These are phyloP conservation scores for Cenopis cana DNA, from an alignment of 2,888 invertebrate genomes.

Conservation along the genomic window DNA sequence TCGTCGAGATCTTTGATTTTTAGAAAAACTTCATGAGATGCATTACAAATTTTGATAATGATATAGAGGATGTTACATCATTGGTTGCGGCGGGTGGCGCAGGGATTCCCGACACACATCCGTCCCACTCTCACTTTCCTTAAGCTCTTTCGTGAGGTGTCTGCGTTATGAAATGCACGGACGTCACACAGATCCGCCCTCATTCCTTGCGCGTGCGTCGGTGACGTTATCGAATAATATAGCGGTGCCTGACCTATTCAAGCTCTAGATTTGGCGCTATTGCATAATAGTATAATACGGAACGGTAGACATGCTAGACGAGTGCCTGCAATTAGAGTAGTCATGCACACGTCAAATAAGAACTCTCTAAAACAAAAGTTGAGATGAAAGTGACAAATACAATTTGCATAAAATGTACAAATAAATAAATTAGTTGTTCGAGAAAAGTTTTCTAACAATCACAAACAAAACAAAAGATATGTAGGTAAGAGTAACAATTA, in stretches of 20 bases:
- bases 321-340: background rate
- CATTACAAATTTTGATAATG: constrained; percentile 15
- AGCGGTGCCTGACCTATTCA: constrained; percentile 60
- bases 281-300: constrained; percentile 62
- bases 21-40: background rate
- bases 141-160: constrained; percentile 49
- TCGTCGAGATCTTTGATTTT: constrained; percentile 4
- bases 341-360: constrained; percentile 9
- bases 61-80: constrained; percentile 36
- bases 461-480: background rate
- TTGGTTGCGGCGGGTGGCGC: constrained; percentile 44
- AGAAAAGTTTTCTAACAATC: background rate
- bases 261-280: constrained; percentile 62
- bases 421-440: background rate
- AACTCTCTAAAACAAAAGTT: constrained; percentile 28
- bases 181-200: constrained; percentile 60
- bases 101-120: constrained; percentile 58
- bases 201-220: constrained; percentile 63
- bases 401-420: constrained; percentile 23
- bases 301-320: constrained; percentile 51
- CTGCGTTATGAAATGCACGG: constrained; percentile 68
- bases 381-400: constrained; percentile 25
- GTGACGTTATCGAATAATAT: constrained; percentile 60
- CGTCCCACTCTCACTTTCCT: constrained; percentile 65
- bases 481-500: background rate